Base-by-base conservation (phyloP, 2,113 vertebrate genomes). In the Psettodes erumei region DNA sequence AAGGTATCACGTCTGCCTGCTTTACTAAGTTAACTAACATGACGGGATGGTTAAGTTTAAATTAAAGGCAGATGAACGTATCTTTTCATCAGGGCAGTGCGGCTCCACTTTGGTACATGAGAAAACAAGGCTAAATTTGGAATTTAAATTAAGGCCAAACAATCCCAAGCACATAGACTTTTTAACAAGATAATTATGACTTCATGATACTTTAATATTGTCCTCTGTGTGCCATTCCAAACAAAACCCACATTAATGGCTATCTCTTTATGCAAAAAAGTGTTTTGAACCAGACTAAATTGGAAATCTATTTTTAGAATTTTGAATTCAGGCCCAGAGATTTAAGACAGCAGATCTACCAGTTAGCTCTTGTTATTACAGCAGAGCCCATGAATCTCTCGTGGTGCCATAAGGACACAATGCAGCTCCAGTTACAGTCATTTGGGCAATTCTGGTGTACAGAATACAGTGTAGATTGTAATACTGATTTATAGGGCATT, bases 401-500 rank as follows among this genome's bases (percentile, higher is more conserved):
- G 96, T 93, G 0, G 96, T 96, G 90, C 95, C 95, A 2, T 96
- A 95, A 96, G 90, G 88, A 96, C 73, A 97, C 95, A 43, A 95
- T 95, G 67, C 94, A 92, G 63, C 93, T 96, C 94, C 95, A 96
- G 48, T 96, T 95, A 19, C 95, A 96, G 51, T 96, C 93, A 15
- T 35, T 60, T 53, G 2, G 18, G 33, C 13, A 23, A 16, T 27
- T 69, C 2, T 38, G 15, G 4, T 28, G 32, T 10, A 45, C 13
- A 28, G 19, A 56, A n/a, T n/a, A n/a, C n/a, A n/a, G 11, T 50
- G 15, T 28, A 27, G 19, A 47, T 7, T 35, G 23, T 38, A 38
- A 70, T 33, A 28, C 33, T 25, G 27, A 43, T n/a, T 73, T 45
- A 35, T 35, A 72, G 32, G 9, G 23, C 8, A 8, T 42, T 66